A percentile compares a stretch with the other conserved stretches of the same genome.
These are phyloP conservation scores for Scylla paramamosain DNA, from an alignment of 1,140 invertebrate genomes.

Conservation along the genomic window DNA sequence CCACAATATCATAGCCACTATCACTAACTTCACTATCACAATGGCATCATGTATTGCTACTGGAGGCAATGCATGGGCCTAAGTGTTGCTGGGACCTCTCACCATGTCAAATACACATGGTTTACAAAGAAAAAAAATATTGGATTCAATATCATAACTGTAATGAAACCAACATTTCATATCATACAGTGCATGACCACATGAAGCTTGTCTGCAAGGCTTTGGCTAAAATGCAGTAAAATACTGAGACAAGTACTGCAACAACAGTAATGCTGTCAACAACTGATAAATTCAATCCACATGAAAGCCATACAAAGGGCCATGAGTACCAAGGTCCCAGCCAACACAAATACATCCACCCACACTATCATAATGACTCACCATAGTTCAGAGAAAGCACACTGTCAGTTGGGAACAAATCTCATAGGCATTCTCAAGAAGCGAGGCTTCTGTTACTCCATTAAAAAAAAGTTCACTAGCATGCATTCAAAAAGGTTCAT, in stretches of 20 bases:
- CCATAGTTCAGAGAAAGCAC: constrained; percentile 65
- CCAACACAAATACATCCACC: constrained; percentile 55
- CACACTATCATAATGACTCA: constrained; percentile 51
- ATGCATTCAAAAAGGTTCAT: constrained; percentile 54
- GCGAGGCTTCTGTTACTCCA: background rate
- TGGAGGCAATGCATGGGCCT: constrained; percentile 54
- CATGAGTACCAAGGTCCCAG: constrained; percentile 25
- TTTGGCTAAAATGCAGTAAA: background rate
- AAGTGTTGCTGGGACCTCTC: constrained; percentile 41
- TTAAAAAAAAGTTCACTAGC: constrained; percentile 7
- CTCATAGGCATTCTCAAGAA: constrained; percentile 28
- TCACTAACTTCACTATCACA: constrained; percentile 72
- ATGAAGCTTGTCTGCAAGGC: background rate
- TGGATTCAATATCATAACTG: background rate
- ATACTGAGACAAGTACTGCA: background rate
- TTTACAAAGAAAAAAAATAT: background rate
- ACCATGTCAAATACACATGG: background rate
- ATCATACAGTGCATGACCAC: background rate
- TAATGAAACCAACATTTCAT: background rate
- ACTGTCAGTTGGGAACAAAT: constrained; percentile 64
- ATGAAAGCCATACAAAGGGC: background rate
- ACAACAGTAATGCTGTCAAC: background rate
- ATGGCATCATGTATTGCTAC: constrained; percentile 54
- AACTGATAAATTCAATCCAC: background rate
- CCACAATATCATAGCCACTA: constrained; percentile 64